Evolutionary conservation across 1,140 invertebrate genomes (phyloP).

Genomic region (Helicoverpa zea): DNA sequence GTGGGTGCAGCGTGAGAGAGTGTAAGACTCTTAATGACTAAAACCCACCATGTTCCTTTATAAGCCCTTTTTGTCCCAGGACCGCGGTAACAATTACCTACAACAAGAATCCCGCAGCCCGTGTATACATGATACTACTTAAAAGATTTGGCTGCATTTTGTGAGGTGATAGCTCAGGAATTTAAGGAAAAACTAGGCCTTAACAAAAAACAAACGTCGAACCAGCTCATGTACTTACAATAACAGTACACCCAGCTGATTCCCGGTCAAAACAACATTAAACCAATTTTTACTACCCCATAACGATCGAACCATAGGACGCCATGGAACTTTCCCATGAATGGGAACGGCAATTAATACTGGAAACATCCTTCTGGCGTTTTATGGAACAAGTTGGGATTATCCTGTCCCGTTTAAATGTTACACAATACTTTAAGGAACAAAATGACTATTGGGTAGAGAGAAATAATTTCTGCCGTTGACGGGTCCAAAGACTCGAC

Average conservation of each 20-base stretch:
- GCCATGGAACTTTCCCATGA: slow-evolving; percentile 16
- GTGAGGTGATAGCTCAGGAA: no score
- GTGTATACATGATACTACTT: no score
- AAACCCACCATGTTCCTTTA: no score
- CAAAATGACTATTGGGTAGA: background rate
- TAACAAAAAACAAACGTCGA: background rate
- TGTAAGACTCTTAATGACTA: no score
- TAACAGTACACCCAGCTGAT: background rate
- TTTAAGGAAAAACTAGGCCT: no score
- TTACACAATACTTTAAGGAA: slow-evolving; percentile 30
- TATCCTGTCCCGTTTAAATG: slow-evolving; percentile 35
- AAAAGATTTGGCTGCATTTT: no score
- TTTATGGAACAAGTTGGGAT: slow-evolving; percentile 35
- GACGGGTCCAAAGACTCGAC: background rate
- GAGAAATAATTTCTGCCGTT: background rate
- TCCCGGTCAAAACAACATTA: slow-evolving; percentile 2
- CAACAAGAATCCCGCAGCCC: no score
- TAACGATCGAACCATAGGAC: slow-evolving; percentile 14
- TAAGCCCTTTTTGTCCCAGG: no score
- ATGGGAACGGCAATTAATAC: slow-evolving; percentile 29
- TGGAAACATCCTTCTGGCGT: slow-evolving; percentile 4
- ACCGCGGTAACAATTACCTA: no score
- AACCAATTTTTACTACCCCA: slow-evolving; percentile 13
- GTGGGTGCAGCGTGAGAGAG: no score
- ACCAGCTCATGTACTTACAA: background rate